These are phyloP conservation scores for Marmota flaviventris DNA, from an alignment of 2,113 vertebrate species.

Conservation along the genomic window DNA sequence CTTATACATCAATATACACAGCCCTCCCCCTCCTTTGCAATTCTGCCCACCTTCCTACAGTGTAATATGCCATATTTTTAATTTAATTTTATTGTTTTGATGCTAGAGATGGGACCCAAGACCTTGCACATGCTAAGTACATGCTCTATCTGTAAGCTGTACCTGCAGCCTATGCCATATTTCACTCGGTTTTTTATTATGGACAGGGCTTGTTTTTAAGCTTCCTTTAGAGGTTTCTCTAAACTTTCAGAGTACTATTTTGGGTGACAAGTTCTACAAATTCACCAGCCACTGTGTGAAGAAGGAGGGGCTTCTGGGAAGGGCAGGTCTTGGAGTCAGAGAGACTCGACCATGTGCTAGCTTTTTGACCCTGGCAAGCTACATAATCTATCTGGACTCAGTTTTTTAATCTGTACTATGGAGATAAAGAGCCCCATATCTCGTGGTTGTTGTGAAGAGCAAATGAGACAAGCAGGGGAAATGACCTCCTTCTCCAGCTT, in stretches of 20 bases:
- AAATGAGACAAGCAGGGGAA: neutral
- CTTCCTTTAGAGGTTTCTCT: neutral
- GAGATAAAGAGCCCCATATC: neutral
- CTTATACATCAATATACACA: neutral
- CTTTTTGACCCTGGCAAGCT: neutral
- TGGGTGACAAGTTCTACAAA: neutral
- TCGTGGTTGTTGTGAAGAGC: neutral
- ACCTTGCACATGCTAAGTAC: neutral
- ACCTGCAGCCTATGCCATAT: neutral
- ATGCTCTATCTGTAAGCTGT: neutral
- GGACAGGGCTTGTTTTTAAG: neutral
- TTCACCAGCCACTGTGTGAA: neutral
- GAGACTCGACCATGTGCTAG: rapidly evolving
- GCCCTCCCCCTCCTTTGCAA: neutral
- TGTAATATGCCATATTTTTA: too few species aligned
- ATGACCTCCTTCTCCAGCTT: neutral
- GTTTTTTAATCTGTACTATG: neutral
- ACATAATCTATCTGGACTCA: neutral
- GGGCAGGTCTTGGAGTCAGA: neutral
- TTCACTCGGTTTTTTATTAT: neutral
- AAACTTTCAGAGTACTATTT: neutral
- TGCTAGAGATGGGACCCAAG: neutral
- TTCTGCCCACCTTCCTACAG: neutral
- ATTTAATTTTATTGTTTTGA: neutral
- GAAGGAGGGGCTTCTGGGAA: neutral